Evolutionary conservation across 2,888 invertebrate genomes (phyloP).

Genomic region (Ischnura elegans): DNA sequence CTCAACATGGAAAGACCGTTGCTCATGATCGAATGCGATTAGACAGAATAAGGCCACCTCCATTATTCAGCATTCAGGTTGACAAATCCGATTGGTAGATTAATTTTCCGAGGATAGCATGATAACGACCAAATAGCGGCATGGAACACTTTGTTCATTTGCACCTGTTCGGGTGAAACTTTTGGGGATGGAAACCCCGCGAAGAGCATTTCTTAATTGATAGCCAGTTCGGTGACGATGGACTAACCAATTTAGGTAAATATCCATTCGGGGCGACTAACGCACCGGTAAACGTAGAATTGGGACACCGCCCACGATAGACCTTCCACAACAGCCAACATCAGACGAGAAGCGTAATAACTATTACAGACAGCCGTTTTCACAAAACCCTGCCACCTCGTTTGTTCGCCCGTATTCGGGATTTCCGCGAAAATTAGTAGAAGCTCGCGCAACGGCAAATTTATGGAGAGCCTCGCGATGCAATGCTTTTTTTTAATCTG

Average conservation of each 20-base stretch:
- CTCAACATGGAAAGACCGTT: too few species aligned
- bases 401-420: not conserved
- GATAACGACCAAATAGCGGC: not conserved
- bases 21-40: too few species aligned
- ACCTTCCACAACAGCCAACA: not conserved
- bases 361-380: conserved; percentile 16
- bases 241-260: not conserved
- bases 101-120: not conserved
- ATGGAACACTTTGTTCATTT: not conserved
- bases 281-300: not conserved
- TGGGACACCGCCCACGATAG: not conserved
- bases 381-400: not conserved
- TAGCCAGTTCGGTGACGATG: not conserved
- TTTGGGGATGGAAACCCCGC: not conserved
- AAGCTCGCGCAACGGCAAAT: not conserved
- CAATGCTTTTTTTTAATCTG: not conserved
- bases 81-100: not conserved
- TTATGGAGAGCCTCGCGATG: not conserved
- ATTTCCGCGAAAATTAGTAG: not conserved
- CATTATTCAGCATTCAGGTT: not conserved
- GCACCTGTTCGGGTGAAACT: not conserved
- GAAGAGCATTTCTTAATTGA: not conserved
- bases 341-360: not conserved
- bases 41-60: too few species aligned
- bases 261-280: not conserved